phyloP scores from a whole-genome alignment of 2,888 invertebrate species.

The Cistogaster globosa region DNA sequence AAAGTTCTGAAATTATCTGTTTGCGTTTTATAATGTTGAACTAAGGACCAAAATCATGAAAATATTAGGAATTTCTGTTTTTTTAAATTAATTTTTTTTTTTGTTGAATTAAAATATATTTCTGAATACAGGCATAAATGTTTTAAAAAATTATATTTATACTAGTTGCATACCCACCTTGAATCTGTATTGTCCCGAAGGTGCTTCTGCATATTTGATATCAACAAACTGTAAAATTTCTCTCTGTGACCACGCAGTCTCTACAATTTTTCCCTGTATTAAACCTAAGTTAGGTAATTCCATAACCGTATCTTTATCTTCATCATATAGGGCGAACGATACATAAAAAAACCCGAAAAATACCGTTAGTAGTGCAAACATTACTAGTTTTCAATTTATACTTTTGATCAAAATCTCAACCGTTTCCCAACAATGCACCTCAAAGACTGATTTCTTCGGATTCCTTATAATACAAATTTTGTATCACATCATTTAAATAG shows the following conservation, averaged over 20 bases:
- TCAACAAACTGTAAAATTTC: conserved; percentile 81
- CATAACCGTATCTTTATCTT: conserved; percentile 74
- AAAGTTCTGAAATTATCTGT: no score
- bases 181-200: conserved; percentile 79
- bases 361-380: neutral
- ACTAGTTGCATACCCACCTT: conserved; percentile 75
- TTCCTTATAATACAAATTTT: neutral
- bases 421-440: neutral
- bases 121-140: no score
- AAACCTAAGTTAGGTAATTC: conserved; percentile 78
- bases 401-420: neutral
- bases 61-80: no score
- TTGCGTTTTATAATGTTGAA: no score
- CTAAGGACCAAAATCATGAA: no score
- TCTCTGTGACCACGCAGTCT: conserved; percentile 79
- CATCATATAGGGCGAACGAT: neutral
- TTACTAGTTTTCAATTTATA: neutral
- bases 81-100: no score
- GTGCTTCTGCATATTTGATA: conserved; percentile 80
- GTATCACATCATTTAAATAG: neutral
- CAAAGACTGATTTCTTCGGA: neutral
- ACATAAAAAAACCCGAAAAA: neutral
- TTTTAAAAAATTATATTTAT: no score
- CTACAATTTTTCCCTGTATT: conserved; percentile 77
- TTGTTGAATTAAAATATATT: no score